These are phyloP conservation scores for Dasysyrphus tricinctus DNA, from an alignment of 2,888 invertebrate genomes.

Conservation along the genomic window DNA sequence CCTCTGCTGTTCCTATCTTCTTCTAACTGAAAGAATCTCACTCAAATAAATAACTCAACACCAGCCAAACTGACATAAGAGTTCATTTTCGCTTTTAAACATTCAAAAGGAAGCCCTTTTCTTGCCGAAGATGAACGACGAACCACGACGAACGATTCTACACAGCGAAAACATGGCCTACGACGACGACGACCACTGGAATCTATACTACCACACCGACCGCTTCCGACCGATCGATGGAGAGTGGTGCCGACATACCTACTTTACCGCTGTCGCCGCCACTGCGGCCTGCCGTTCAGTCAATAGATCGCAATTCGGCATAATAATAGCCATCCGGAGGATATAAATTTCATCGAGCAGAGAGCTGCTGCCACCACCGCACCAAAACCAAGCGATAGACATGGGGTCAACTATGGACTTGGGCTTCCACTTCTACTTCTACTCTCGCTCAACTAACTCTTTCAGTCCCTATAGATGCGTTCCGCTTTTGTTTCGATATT, in stretches of 20 bases:
- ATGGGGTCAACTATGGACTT: slow-evolving; percentile 54
- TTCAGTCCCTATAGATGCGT: slow-evolving; percentile 24
- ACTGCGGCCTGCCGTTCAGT: slow-evolving; percentile 43
- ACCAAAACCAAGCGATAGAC: slow-evolving; percentile 12
- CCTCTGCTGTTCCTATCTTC: background rate
- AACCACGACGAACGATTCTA: slow-evolving; percentile 29
- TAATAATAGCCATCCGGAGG: slow-evolving; percentile 74
- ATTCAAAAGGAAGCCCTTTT: slow-evolving; percentile 67
- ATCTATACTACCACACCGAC: background rate
- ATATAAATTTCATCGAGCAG: slow-evolving; percentile 72
- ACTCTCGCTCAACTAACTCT: slow-evolving; percentile 12
- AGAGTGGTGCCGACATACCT: slow-evolving; percentile 7
- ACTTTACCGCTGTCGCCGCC: slow-evolving; percentile 16
- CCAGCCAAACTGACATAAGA: slow-evolving; percentile 65
- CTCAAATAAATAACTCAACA: slow-evolving; percentile 73
- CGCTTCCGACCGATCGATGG: background rate
- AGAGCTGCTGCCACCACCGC: slow-evolving; percentile 2
- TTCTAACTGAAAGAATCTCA: slow-evolving; percentile 27
- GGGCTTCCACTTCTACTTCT: slow-evolving; percentile 20
- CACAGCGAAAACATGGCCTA: slow-evolving; percentile 65
- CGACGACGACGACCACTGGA: slow-evolving; percentile 58
- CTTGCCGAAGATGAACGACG: slow-evolving; percentile 11
- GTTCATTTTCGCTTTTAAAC: slow-evolving; percentile 73
- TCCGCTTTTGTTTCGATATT: slow-evolving; percentile 56
- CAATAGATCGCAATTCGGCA: slow-evolving; percentile 76